phyloP scores from a whole-genome alignment of 2,888 invertebrate genomes.

The Brachylomia viminalis region DNA sequence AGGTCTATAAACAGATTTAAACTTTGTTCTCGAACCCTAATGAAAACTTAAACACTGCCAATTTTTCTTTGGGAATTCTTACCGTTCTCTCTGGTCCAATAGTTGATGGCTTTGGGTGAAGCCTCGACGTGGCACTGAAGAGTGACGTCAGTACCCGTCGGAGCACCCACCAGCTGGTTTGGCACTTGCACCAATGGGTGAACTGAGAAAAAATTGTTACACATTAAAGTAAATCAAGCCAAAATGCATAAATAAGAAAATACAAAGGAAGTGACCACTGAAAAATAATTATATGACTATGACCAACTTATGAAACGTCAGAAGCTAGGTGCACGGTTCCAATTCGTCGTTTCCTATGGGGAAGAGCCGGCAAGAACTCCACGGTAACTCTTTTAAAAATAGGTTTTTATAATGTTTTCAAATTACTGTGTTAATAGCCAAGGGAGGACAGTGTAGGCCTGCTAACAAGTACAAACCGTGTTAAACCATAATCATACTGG shows the following conservation, averaged over 20 bases:
- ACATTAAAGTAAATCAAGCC: not conserved
- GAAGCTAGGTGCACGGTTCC: not conserved
- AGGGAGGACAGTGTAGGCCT: not conserved
- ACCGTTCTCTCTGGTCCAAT: constrained; percentile 98
- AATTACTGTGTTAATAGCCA: not conserved
- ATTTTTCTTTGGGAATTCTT: constrained; percentile 75
- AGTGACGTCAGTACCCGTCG: constrained; percentile 95
- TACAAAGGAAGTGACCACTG: not conserved
- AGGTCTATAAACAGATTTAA: not conserved
- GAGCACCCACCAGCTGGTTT: constrained; percentile 97
- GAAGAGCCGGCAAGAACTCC: not conserved
- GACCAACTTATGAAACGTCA: not conserved
- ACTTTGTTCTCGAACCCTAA: not conserved
- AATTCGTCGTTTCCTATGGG: not conserved
- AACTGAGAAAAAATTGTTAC: constrained; percentile 90
- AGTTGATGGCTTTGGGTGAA: constrained; percentile 98
- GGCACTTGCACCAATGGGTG: constrained; percentile 98
- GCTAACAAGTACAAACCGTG: not conserved
- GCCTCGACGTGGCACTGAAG: constrained; percentile 97
- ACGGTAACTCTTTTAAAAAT: too few species aligned
- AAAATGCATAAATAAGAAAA: too few species aligned
- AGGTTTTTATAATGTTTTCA: too few species aligned
- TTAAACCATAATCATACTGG: not conserved
- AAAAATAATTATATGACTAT: too few species aligned
- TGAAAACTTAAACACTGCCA: not conserved